A percentile compares a stretch with the other conserved stretches of the same genome.
phyloP scores from a whole-genome alignment of 1,140 invertebrate genomes.

The Phocides pigmalion region DNA sequence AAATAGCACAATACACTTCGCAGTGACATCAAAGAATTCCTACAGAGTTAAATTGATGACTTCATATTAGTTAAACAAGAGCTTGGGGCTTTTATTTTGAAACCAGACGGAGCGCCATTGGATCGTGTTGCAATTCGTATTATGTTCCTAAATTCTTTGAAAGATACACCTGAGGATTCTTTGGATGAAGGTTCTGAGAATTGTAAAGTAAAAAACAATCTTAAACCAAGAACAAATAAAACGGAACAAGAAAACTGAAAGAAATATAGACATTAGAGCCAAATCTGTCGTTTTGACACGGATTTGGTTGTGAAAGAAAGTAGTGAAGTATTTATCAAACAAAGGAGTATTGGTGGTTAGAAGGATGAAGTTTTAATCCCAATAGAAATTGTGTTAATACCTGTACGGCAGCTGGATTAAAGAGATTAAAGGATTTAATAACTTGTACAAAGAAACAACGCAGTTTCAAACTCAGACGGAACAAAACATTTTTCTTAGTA shows the following conservation, averaged over 20 bases:
- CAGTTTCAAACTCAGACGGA: conserved; percentile 59
- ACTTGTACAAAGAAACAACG: conserved; percentile 36
- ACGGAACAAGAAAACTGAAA: background rate
- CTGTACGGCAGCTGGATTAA: conserved; percentile 18
- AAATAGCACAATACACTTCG: conserved; percentile 40
- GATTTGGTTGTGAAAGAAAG: background rate
- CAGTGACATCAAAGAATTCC: conserved; percentile 58
- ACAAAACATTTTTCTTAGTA: conserved; percentile 68
- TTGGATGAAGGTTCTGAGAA: conserved; percentile 19
- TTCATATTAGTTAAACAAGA: conserved; percentile 51
- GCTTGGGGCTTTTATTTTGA: conserved; percentile 32
- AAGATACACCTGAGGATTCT: conserved; percentile 23
- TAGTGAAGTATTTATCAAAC: conserved; percentile 10
- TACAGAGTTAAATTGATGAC: conserved; percentile 54
- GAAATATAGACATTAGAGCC: background rate
- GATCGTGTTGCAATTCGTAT: conserved; percentile 24
- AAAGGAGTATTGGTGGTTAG: conserved; percentile 12
- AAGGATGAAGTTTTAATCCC: conserved; percentile 7
- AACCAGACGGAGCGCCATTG: conserved; percentile 28
- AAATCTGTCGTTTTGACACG: background rate
- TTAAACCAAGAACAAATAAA: too few species aligned
- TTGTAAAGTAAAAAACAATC: conserved; percentile 5
- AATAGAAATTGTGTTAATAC: conserved; percentile 20
- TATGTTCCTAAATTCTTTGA: conserved; percentile 29
- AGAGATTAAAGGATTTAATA: conserved; percentile 22